Evolutionary conservation across 2,113 vertebrate genomes (phyloP), one percentile per base, ranked within the genome.

Genomic region (Electrona antarctica): DNA sequence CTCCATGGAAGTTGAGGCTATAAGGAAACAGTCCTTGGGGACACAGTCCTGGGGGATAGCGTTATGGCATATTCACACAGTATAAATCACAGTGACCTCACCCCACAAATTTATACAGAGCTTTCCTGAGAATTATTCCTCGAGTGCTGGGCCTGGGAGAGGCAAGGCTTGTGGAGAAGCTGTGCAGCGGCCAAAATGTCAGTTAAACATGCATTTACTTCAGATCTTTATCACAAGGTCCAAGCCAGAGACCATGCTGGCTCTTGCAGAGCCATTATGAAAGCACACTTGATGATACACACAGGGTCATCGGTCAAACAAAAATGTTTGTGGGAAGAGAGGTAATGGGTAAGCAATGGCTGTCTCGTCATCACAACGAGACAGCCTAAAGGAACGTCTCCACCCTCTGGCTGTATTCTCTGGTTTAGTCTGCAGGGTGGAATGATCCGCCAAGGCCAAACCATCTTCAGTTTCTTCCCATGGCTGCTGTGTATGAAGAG

Each of bases 401-500:
- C 28, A 54, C 28, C 51, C 51, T 45, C 5, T 8, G 64, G 28
- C 7, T 7, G 51, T 41, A 33, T n/a, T 33, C 8, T 67, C n/a
- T 67, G 52, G 50, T 67, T 55, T 67, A 67, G 51, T 56, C 51
- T 67, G 7, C 8, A 41, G 51, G 11, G 50, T 5, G 48, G 50
- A 45, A 67, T 55, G 64, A 45, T 41, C 11, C n/a, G n/a, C 13
- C 64, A 67, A 72, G 64, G 64, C 60, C 21, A 60, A 28, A 49
- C 52, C 60, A 64, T 64, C 48, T 70, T 78, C 68, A 68, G 56
- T 79, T 81, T 76, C 72, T 72, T 79, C 60, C 28, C 56, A 74
- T 62, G 59, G 69, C 60, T 14, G 60, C 58, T 68, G 60, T 48
- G 64, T 76, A 56, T 60, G 67, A 76, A 59, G 60, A 46, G 58